phyloP scores from a whole-genome alignment of 2,888 invertebrate genomes.

The Dryobota labecula region DNA sequence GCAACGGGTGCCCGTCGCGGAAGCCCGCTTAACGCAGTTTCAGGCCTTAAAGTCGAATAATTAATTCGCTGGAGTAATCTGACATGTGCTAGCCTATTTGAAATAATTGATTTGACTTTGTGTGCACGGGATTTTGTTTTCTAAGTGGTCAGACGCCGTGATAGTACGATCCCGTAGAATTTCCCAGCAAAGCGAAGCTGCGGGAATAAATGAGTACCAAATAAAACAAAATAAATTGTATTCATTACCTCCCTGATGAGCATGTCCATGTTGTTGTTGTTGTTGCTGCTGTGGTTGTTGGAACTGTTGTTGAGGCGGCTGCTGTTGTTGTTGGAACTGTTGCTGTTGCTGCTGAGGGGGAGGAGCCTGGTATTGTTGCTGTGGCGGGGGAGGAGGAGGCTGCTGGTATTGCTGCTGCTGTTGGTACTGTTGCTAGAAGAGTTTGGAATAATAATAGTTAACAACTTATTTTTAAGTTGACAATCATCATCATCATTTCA shows the following conservation, averaged over 20 bases:
- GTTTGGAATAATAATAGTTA: not conserved
- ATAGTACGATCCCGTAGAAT: not conserved
- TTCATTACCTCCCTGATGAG: conserved; percentile 71
- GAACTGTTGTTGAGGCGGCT: conserved; percentile 61
- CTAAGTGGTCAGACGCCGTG: no score
- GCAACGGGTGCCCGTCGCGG: no score
- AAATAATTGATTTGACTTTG: no score
- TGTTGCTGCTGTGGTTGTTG: conserved; percentile 70
- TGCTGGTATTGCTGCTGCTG: conserved; percentile 65
- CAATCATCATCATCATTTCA: no score
- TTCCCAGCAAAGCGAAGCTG: not conserved
- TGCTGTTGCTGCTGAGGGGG: conserved; percentile 62
- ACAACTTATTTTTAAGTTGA: not conserved
- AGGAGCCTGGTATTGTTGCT: conserved; percentile 30
- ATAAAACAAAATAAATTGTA: not conserved
- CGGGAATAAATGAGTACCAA: no score
- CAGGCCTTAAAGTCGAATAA: no score
- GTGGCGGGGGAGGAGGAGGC: conserved; percentile 75
- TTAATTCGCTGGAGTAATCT: no score
- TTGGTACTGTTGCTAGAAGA: conserved; percentile 73
- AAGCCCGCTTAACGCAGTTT: no score
- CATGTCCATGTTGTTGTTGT: conserved; percentile 73
- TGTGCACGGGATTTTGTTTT: no score
- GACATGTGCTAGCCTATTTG: no score
- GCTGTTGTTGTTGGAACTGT: conserved; percentile 61